These are phyloP conservation scores for Chiloscyllium plagiosum DNA, from an alignment of 2,113 vertebrate genomes.

Conservation along the genomic window DNA sequence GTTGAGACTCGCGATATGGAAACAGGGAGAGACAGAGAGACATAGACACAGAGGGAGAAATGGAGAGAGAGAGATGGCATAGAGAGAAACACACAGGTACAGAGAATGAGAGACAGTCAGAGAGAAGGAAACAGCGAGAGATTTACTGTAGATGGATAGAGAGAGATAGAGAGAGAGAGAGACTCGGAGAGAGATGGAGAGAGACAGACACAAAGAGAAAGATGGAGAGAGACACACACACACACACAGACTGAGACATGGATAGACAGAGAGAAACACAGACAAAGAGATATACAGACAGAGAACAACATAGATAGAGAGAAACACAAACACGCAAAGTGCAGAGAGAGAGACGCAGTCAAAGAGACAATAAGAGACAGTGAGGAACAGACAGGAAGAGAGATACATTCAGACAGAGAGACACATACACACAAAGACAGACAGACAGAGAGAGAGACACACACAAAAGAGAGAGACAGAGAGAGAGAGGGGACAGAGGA, in stretches of 20 bases:
- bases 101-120: neutral
- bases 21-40: neutral
- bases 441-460: neutral
- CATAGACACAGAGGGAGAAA: neutral
- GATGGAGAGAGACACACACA: neutral
- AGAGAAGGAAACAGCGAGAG: neutral
- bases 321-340: neutral
- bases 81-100: fast-evolving
- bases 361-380: no score
- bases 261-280: no score
- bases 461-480: neutral
- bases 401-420: neutral
- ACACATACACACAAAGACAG: no score
- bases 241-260: neutral
- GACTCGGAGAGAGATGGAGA: neutral
- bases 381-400: neutral
- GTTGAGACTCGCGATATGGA: no score
- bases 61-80: neutral
- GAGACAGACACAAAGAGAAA: neutral
- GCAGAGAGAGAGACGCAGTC: fast-evolving
- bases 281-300: neutral
- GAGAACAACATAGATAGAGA: neutral
- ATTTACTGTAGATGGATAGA: neutral
- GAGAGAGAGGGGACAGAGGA: no score
- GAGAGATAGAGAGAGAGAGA: neutral